Evolutionary conservation across 2,888 invertebrate species (phyloP), one percentile per base, ranked within the genome.

Genomic region (Lampropteryx suffumata): DNA sequence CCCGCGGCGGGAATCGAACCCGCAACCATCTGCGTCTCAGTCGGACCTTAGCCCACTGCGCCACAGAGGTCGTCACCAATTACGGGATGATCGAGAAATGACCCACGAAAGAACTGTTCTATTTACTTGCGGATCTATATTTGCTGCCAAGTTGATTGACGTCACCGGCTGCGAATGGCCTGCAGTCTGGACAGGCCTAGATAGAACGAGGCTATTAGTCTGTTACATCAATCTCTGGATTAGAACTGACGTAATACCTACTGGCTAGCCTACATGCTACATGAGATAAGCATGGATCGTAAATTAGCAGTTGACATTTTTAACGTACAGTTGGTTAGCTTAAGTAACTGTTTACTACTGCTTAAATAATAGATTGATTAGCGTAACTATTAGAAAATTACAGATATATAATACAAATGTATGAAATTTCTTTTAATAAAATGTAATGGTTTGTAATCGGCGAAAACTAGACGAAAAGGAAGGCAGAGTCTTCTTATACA

Each of bases 81-180:
- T 4, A 17, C 4, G 17, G 17, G 17, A 17, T 17, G 17, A 17
- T 17, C 4, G 17, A 17, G 17, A 17, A 24, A 24, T 2, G 1
- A 24, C 7, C 5, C 3, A 24, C 6, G 3, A 24, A 24, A 4
- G 12, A 24, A 12, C 12, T 33, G 27, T 21, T 17, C 9, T 10
- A 33, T 26, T 24, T 29, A 11, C 41, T 37, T 37, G 42, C 26
- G 35, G 28, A 44, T 34, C 28, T 33, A 14, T 32, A 33, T 29
- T 21, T 43, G 42, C 17, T 52, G 52, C 52, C 52, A 52, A 48
- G 47, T 47, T 42, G 42, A 47, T 7, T 52, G 52, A 52, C 52
- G 52, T 52, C 43, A 52, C 14, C 4, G 39, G 26, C 39, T 52
- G 43, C 52, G 52, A 35, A 48, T 34, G 13, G 27, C 21, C 42